Evolutionary conservation across 1,140 invertebrate species (phyloP), one percentile per base, ranked within the genome.

Genomic region (Hestina assimilis): DNA sequence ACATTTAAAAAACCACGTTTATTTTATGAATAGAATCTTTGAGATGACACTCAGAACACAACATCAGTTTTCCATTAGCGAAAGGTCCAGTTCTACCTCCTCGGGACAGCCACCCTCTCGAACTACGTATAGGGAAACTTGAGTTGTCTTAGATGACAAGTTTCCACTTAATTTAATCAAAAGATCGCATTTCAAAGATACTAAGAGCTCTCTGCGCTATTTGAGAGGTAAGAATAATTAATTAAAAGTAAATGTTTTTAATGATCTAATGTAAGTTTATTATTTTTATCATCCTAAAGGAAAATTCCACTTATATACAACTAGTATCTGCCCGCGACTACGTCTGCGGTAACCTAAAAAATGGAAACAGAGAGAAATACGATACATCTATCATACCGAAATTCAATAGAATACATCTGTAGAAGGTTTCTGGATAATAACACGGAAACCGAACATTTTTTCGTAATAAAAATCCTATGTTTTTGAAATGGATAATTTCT

Each of bases 21-120:
- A 35, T 6, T 19, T 35, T 35, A 3, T 8, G 11, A 12, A 33
- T 33, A 33, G 1, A 38, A 38, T 17, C 15, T 38, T 9, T 9
- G 33, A 38, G 33, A 38, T 38, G 15, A 19, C 33, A 38, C 33
- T 19, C 12, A 14, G 7, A 20, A 17, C n/a, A 43, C 26, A 35
- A 55, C 52, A 55, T 46, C 52, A 38, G 8, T 55, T 55, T 46
- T 46, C 52, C 31, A 55, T 55, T 55, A 52, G 50, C 35, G 24
- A 24, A 52, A 19, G 11, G 28, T 31, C 28, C 28, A 31, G 28
- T 8, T 2, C 15, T 8, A 14, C 6, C 15, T 8, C 15, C 15
- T 38, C 7, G 12, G 6, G 3, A 33, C 12, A 12, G 6, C 12
- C 11, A n/a, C 12, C 9, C 33, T 19, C 33, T 35, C 9, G 33